These are phyloP conservation scores for Cyclina sinensis DNA, from an alignment of 1,140 invertebrate species.

Conservation along the genomic window DNA sequence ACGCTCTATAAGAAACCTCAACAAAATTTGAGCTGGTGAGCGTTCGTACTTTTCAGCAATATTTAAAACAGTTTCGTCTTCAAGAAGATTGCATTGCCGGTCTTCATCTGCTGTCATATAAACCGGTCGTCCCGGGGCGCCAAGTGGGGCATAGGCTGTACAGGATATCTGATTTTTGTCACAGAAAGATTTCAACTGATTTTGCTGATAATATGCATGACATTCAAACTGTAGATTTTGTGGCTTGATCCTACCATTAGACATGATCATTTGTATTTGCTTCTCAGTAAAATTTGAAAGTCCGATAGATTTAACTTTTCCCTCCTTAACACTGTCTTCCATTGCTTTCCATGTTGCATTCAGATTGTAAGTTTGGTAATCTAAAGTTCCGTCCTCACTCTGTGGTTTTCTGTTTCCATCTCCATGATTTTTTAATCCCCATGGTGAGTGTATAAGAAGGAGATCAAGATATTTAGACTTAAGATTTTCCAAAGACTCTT, in stretches of 20 bases:
- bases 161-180: conserved; percentile 90
- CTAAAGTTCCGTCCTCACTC: conserved; percentile 62
- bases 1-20: conserved; percentile 92
- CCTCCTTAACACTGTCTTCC: conserved; percentile 91
- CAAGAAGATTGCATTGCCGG: conserved; percentile 64
- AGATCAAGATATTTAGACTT: conserved; percentile 77
- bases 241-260: conserved; percentile 91
- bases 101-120: conserved; percentile 16
- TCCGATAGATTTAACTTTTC: conserved; percentile 92
- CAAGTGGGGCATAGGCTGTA: conserved; percentile 94
- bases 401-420: conserved; percentile 72
- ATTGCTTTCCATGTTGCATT: conserved; percentile 88
- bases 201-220: conserved; percentile 94
- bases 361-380: conserved; percentile 71
- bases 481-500: conserved; percentile 78
- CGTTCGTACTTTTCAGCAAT: conserved; percentile 91
- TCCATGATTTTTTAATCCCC: conserved; percentile 73
- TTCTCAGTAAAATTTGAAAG: conserved; percentile 95
- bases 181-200: conserved; percentile 92
- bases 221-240: conserved; percentile 93
- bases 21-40: conserved; percentile 92
- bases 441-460: conserved; percentile 81
- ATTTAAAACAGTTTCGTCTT: conserved; percentile 90
- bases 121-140: conserved; percentile 88
- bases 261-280: conserved; percentile 92